A percentile compares a stretch with the other conserved stretches of the same genome.
Conservation (phyloP, 2,113 vertebrate species). For the Tiliqua scincoides region DNA sequence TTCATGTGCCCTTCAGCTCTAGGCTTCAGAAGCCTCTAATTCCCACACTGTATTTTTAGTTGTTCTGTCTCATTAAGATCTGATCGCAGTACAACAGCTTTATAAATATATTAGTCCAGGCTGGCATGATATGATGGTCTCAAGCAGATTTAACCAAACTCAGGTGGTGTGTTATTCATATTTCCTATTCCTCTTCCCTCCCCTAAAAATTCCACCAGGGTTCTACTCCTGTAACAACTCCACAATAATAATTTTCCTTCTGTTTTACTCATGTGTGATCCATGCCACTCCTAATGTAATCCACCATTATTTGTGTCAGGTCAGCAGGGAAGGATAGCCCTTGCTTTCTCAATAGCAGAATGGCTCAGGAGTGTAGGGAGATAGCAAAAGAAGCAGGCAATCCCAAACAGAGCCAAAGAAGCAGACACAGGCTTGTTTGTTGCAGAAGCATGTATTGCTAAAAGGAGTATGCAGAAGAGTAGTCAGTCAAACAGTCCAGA, state of each 20-base stretch:
- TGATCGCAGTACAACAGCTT: accelerated
- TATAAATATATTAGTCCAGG: accelerated
- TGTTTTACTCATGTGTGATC: not conserved
- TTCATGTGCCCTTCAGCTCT: not conserved
- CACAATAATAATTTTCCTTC: not conserved
- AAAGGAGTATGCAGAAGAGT: too few species aligned
- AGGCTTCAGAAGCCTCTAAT: not conserved
- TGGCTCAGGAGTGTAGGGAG: too few species aligned
- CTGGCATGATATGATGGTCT: not conserved
- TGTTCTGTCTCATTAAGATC: not conserved
- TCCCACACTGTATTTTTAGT: conserved; percentile 9
- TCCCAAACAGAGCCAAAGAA: too few species aligned
- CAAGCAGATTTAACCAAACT: not conserved
- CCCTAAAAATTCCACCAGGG: not conserved
- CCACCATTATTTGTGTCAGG: too few species aligned
- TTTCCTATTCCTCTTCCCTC: too few species aligned
- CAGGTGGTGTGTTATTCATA: not conserved
- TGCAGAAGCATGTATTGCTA: too few species aligned
- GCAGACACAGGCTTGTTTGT: too few species aligned
- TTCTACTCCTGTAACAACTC: not conserved
- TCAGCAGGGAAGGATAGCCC: too few species aligned
- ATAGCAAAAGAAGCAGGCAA: too few species aligned
- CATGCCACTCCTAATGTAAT: not conserved
- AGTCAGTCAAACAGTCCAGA: too few species aligned
- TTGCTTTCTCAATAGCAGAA: too few species aligned